Evolutionary conservation across 2,888 invertebrate species (phyloP), one percentile per base, ranked within the genome.

Genomic region (Phragmatobia fuliginosa): DNA sequence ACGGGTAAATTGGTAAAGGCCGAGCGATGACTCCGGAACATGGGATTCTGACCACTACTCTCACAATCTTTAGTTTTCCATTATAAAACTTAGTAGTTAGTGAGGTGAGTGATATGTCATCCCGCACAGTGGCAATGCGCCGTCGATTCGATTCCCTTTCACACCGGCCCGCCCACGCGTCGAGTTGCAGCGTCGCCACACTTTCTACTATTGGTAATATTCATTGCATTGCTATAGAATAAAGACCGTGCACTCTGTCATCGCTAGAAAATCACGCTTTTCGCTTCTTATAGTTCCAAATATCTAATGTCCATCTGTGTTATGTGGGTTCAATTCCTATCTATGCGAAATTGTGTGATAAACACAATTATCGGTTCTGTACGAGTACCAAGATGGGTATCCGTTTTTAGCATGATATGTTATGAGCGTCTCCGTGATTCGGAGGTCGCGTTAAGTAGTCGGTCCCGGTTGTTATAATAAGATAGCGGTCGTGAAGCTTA

Each of bases 151-250:
- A 31, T 52, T 77, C 75, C 83, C 82, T 84, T 83, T 84, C 83
- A 77, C 83, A 83, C 83, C 70, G 78, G 83, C 73, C 76, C 85
- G 78, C 85, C 85, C 76, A 84, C 83, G 67, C 56, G 56, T 14
- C 16, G 33, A 28, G 62, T 8, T 33, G 41, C 66, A n/a, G 31
- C 33, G 38, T 64, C 67, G 59, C 36, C 66, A 66, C 78, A 75
- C 77, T 77, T 80, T 80, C 73, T 73, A 73, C 77, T 79, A 81
- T 81, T 76, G 73, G 74, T 82, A 79, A 79, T 36, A 58, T 63
- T 68, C 32, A 16, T 49, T 14, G n/a, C 32, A 4, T 49, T 52
- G n/a, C 32, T 52, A 32, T 64, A 25, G 45, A 33, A 32, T 49
- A 49, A 49, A 63, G 41, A 63, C 14, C n/a, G 16, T 32, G 6